These are phyloP conservation scores for Chelon auratus DNA, from an alignment of 2,797 vertebrate genomes.

Conservation along the genomic window DNA sequence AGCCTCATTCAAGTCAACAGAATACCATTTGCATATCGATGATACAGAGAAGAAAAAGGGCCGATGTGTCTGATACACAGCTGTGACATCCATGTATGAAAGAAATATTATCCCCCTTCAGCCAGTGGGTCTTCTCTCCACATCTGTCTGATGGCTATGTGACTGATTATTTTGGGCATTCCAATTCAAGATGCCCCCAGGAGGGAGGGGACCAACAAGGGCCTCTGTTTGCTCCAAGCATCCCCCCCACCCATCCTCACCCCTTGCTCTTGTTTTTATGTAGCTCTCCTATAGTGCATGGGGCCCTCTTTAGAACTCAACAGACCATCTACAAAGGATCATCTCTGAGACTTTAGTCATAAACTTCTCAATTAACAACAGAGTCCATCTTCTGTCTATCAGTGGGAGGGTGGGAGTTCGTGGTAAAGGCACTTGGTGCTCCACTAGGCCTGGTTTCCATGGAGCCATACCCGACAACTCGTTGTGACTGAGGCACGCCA, in stretches of 20 bases:
- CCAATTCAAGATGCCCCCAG: conserved; percentile 79
- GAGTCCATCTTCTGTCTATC: conserved; percentile 83
- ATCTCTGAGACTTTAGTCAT: conserved; percentile 83
- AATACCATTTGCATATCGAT: conserved; percentile 78
- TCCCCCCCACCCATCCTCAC: not conserved
- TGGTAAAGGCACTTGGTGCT: conserved; percentile 65
- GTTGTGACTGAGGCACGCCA: conserved; percentile 79
- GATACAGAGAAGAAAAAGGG: conserved; percentile 68
- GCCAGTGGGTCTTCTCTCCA: conserved; percentile 68
- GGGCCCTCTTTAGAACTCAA: conserved; percentile 75
- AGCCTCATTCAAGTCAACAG: conserved; percentile 71
- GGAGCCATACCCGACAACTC: conserved; percentile 78
- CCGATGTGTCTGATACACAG: conserved; percentile 81
- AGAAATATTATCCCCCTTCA: conserved; percentile 81
- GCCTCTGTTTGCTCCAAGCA: conserved; percentile 70
- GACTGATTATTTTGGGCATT: conserved; percentile 83
- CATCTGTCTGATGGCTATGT: conserved; percentile 82
- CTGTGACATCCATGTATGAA: conserved; percentile 81
- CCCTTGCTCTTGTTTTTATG: conserved; percentile 67
- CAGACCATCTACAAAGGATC: conserved; percentile 82
- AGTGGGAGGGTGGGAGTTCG: conserved; percentile 62
- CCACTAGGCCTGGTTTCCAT: conserved; percentile 85
- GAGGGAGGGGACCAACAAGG: conserved; percentile 79
- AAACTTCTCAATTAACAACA: conserved; percentile 78
- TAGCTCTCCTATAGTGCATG: conserved; percentile 67